Conservation (phyloP, 2,888 invertebrate genomes). For the Ichneumoninae sp. region DNA sequence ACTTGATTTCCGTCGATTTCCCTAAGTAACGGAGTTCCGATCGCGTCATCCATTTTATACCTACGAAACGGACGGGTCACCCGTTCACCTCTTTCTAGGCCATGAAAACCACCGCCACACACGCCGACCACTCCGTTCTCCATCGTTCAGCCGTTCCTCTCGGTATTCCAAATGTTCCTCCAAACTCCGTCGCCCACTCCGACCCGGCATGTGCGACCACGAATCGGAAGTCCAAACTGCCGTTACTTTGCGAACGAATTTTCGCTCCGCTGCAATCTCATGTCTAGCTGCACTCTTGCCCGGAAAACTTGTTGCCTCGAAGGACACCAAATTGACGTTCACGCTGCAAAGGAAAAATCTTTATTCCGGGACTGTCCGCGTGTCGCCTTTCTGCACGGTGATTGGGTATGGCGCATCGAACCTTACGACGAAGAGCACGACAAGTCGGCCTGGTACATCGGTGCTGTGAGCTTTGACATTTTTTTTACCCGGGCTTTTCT, state of each 20-base stretch:
- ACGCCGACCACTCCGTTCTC: conserved; percentile 18
- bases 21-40: conserved; percentile 77
- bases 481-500: conserved; percentile 44
- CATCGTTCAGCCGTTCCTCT: not conserved
- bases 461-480: conserved; percentile 52
- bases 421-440: conserved; percentile 40
- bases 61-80: conserved; percentile 58
- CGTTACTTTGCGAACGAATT: conserved; percentile 16
- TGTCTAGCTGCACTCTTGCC: not conserved
- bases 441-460: conserved; percentile 26
- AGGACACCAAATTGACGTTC: not conserved
- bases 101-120: conserved; percentile 27
- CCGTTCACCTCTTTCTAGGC: conserved; percentile 20
- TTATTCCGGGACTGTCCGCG: conserved; percentile 14
- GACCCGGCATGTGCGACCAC: not conserved
- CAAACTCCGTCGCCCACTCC: not conserved
- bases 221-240: conserved; percentile 36
- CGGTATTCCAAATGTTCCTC: conserved; percentile 25
- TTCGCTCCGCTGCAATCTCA: not conserved
- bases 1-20: conserved; percentile 75
- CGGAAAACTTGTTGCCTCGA: conserved; percentile 34
- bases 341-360: conserved; percentile 2
- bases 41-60: conserved; percentile 68
- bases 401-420: conserved; percentile 20
- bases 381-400: not conserved